Evolutionary conservation across 2,888 invertebrate genomes (phyloP).

Genomic region (Endotricha flammealis): DNA sequence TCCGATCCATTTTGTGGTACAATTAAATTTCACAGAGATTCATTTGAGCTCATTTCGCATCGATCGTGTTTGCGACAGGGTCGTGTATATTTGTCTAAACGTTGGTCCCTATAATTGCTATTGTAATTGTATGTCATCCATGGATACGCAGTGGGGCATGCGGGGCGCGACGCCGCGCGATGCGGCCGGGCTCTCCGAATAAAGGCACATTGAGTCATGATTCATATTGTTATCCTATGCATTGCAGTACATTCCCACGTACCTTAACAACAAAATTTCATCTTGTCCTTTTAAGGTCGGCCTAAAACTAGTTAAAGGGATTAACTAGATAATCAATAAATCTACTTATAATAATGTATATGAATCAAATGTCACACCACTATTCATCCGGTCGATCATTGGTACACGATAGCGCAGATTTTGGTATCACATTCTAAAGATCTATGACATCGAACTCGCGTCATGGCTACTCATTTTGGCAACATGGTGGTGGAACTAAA

Average conservation of each 20-base stretch:
- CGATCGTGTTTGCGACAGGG: slow-evolving; percentile 48
- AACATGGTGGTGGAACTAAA: slow-evolving; percentile 74
- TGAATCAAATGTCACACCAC: slow-evolving; percentile 72
- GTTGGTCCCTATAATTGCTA: slow-evolving; percentile 77
- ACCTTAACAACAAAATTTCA: slow-evolving; percentile 44
- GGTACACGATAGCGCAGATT: slow-evolving; percentile 58
- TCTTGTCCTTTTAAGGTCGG: slow-evolving; percentile 42
- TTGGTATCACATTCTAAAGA: slow-evolving; percentile 68
- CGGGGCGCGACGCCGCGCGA: slow-evolving; percentile 56
- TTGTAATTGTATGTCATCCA: slow-evolving; percentile 57
- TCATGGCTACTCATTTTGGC: slow-evolving; percentile 70
- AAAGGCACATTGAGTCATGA: slow-evolving; percentile 76
- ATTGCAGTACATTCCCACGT: slow-evolving; percentile 54
- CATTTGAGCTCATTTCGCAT: slow-evolving; percentile 54
- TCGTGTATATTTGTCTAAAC: slow-evolving; percentile 75
- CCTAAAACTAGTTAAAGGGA: slow-evolving; percentile 69
- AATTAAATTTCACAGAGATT: slow-evolving; percentile 25
- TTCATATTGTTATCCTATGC: slow-evolving; percentile 59
- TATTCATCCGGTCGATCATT: slow-evolving; percentile 51
- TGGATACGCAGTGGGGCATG: slow-evolving; percentile 37
- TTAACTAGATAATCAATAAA: slow-evolving; percentile 43
- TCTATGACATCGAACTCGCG: slow-evolving; percentile 57
- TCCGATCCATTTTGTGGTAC: not conserved
- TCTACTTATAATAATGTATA: slow-evolving; percentile 50
- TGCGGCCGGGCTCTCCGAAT: slow-evolving; percentile 65